Conservation (phyloP, 2,113 vertebrate species). For the Cottus gobio region DNA sequence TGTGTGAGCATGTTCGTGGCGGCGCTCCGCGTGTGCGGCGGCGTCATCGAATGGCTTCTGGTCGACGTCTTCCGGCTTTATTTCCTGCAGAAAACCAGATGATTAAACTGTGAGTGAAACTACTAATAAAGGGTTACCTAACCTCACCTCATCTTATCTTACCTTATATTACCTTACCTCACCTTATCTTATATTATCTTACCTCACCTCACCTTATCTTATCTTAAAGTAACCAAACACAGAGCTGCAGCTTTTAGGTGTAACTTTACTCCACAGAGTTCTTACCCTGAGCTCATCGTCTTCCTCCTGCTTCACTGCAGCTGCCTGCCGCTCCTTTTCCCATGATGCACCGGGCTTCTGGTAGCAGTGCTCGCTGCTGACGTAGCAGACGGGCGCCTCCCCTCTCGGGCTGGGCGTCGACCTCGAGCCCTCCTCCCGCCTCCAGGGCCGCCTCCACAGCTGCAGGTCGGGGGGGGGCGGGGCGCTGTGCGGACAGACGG, state of each 20-base stretch:
- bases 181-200: no score
- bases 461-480: constrained; percentile 92
- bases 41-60: fast-evolving
- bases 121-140: no score
- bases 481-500: constrained; percentile 77
- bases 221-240: no score
- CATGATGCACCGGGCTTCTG: constrained; percentile 94
- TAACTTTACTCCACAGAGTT: neutral
- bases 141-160: no score
- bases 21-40: constrained; percentile 8
- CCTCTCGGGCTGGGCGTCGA: constrained; percentile 19
- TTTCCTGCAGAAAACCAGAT: constrained; percentile 29
- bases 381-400: constrained; percentile 85
- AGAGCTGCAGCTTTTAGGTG: no score
- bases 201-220: no score
- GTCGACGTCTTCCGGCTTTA: constrained; percentile 22
- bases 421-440: constrained; percentile 79
- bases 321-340: constrained; percentile 58
- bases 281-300: constrained; percentile 49
- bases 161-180: no score
- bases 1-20: constrained; percentile 26
- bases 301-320: constrained; percentile 74
- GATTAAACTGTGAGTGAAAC: neutral
- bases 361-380: constrained; percentile 98
- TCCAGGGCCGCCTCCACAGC: constrained; percentile 96